Conservation (phyloP, 2,888 invertebrate genomes). For the Hypselothyrea guttata region DNA sequence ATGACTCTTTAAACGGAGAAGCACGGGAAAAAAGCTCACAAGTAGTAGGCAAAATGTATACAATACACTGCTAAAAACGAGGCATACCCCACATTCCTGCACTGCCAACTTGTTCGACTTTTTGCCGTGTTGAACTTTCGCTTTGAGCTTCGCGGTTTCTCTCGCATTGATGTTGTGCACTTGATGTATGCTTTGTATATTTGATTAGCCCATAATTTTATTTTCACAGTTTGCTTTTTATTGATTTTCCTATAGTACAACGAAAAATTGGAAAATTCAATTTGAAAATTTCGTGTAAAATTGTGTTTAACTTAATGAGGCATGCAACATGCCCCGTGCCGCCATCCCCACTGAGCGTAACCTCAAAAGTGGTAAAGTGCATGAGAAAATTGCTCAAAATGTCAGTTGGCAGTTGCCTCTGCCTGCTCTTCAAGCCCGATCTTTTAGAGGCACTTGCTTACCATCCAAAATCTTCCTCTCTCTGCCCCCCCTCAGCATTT, state of each 20-base stretch:
- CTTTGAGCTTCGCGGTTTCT: slow-evolving; percentile 35
- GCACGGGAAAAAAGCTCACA: no score
- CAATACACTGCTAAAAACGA: no score
- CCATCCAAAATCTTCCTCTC: slow-evolving; percentile 1
- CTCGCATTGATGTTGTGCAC: slow-evolving; percentile 17
- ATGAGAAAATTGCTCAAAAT: slow-evolving; percentile 47
- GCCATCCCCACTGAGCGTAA: slow-evolving; percentile 3
- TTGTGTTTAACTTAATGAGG: slow-evolving; percentile 56
- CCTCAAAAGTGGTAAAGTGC: slow-evolving; percentile 43
- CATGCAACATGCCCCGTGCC: slow-evolving; percentile 20
- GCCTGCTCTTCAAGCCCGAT: no score
- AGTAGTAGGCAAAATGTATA: no score
- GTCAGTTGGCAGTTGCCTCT: slow-evolving; percentile 47
- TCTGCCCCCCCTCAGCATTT: not conserved
- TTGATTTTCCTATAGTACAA: slow-evolving; percentile 30
- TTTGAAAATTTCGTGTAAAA: slow-evolving; percentile 9
- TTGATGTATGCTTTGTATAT: slow-evolving; percentile 42
- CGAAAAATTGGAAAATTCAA: slow-evolving; percentile 1
- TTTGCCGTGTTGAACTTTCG: slow-evolving; percentile 40
- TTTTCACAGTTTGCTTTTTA: slow-evolving; percentile 16
- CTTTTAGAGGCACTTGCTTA: not conserved
- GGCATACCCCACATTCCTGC: no score
- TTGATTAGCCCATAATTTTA: slow-evolving; percentile 38
- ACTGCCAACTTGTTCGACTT: slow-evolving; percentile 10
- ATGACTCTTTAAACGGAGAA: no score